Conservation (phyloP, 2,888 invertebrate species). For the Panorpa germanica region DNA sequence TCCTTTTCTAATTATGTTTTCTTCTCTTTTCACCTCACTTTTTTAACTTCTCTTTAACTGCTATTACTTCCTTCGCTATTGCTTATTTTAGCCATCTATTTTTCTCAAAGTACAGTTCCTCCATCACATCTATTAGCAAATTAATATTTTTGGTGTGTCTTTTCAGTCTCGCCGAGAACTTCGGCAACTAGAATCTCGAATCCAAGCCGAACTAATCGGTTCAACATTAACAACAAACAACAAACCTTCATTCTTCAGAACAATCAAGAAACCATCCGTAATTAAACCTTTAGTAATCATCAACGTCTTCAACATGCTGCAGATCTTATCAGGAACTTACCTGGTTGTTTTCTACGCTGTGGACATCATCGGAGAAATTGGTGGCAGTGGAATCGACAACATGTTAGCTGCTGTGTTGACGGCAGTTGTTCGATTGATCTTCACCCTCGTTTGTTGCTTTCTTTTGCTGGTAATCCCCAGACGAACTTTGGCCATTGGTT, state of each 20-base stretch:
- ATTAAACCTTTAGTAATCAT: slow-evolving; percentile 54
- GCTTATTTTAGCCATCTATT: no score
- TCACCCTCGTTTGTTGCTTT: slow-evolving; percentile 44
- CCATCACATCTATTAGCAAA: background rate
- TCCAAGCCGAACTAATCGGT: slow-evolving; percentile 34
- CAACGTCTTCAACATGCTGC: slow-evolving; percentile 50
- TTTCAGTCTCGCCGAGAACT: slow-evolving; percentile 38
- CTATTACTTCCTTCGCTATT: no score
- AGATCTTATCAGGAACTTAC: slow-evolving; percentile 57
- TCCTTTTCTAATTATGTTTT: no score
- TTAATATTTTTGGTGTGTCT: slow-evolving; percentile 9
- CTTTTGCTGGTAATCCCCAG: slow-evolving; percentile 43
- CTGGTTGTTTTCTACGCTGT: slow-evolving; percentile 64
- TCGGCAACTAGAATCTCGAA: slow-evolving; percentile 36
- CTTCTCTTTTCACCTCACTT: no score
- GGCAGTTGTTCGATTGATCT: slow-evolving; percentile 41
- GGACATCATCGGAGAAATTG: slow-evolving; percentile 40
- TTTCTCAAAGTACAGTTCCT: no score
- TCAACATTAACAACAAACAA: slow-evolving; percentile 20
- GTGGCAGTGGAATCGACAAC: slow-evolving; percentile 29
- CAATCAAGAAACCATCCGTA: slow-evolving; percentile 36
- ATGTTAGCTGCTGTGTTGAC: slow-evolving; percentile 47
- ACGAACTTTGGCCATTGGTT: slow-evolving; percentile 41
- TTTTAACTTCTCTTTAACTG: no score
- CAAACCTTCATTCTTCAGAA: slow-evolving; percentile 29